A percentile compares a stretch with the other conserved stretches of the same genome.
Conservation (phyloP, 1,140 invertebrate genomes). For the Steinernema feltiae region DNA sequence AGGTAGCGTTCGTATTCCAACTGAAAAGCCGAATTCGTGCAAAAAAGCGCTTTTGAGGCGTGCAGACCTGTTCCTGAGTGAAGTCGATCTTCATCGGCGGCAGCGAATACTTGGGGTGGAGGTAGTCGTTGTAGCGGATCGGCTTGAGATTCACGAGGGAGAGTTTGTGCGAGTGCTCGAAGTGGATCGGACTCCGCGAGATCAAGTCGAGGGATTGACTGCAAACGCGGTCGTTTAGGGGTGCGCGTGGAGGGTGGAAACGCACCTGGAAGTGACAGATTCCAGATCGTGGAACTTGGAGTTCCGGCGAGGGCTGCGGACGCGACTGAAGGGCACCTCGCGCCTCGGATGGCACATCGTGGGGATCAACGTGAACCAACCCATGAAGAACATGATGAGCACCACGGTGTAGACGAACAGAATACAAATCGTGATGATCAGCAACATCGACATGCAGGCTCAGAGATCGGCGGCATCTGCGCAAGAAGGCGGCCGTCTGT, state of each 20-base stretch:
- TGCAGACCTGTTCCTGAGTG: background rate
- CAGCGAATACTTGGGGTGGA: conserved; percentile 31
- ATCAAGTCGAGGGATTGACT: conserved; percentile 22
- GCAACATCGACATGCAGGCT: conserved; percentile 10
- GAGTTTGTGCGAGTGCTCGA: conserved; percentile 17
- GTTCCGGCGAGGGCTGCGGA: conserved; percentile 27
- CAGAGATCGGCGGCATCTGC: background rate
- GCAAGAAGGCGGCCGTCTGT: background rate
- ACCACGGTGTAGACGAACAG: conserved; percentile 31
- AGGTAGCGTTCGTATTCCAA: conserved; percentile 13
- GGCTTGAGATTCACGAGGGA: conserved; percentile 22
- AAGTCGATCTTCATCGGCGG: conserved; percentile 30
- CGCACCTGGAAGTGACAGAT: conserved; percentile 31
- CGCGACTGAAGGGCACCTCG: conserved; percentile 30
- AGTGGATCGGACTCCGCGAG: conserved; percentile 10
- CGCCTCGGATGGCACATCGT: conserved; percentile 30
- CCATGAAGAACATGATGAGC: conserved; percentile 36
- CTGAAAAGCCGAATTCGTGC: background rate
- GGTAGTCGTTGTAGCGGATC: conserved; percentile 28
- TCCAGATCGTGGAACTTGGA: conserved; percentile 29
- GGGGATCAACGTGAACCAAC: conserved; percentile 35
- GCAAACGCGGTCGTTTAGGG: conserved; percentile 2
- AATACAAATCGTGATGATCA: conserved; percentile 27
- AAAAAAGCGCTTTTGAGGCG: background rate
- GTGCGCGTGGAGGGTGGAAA: background rate